Base-by-base conservation (phyloP, 2,797 vertebrate genomes). In the Poliocrania exsul region DNA sequence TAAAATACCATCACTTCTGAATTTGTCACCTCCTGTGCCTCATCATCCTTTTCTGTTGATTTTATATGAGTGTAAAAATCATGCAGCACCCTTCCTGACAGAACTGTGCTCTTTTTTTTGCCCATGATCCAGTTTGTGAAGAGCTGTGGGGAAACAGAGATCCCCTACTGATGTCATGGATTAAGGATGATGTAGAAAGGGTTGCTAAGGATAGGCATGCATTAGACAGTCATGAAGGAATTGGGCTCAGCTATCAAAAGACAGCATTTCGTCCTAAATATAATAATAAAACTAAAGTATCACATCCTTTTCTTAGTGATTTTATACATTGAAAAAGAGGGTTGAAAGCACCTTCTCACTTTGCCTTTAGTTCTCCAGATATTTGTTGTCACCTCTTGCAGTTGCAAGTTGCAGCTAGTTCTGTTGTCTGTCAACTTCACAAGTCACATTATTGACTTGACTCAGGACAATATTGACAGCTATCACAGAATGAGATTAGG, bases 381-480 rank as follows among this genome's bases (percentile, higher is more conserved):
- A 64, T 65, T 88, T 44, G 7, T 77, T 87, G n/a, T 26, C 21
- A 26, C 44, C 26, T 83, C 49, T 79, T 38, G 37, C 62, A 78
- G 35, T 11, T 83, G 49, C n/a, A 92, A 62, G 88, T 44, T 93
- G 40, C 69, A 56, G n/a, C 50, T 61, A 47, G 70, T 86, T 42
- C 56, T 57, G 5, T 23, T 57, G 51, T 44, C 37, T 77, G 29
- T 66, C 58, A 92, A 1, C 33, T 79, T 56, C 40, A 51, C 29
- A 58, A n/a, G 31, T 42, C n/a, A 11, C 0, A 0, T 70, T 66
- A 23, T 29, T 29, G 13, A 25, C 44, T 86, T 66, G 20, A 25
- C 19, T 69, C 47, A 44, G 50, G 73, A 81, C 40, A 54, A 25
- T 54, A 60, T 42, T 46, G 54, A 74, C 64, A 67, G 25, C 13